phyloP scores from a whole-genome alignment of 2,888 invertebrate species.

The Branchinecta sandiegonensis region DNA sequence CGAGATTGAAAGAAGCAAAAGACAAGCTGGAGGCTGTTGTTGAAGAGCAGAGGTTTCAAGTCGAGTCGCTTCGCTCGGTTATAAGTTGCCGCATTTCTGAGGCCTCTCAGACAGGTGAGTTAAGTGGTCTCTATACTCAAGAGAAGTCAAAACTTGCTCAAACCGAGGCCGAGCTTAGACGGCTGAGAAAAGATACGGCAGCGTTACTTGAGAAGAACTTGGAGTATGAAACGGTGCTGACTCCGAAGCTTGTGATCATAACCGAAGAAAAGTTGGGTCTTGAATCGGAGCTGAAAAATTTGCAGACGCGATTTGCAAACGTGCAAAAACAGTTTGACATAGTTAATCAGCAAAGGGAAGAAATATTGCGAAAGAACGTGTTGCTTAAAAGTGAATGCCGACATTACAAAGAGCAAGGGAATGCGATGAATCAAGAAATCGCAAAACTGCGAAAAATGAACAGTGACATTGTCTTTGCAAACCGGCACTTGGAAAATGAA shows the following conservation, averaged over 20 bases:
- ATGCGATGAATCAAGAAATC: background rate
- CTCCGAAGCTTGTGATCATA: background rate
- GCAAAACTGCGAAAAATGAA: background rate
- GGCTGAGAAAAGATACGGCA: slow-evolving; percentile 5
- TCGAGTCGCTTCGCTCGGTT: slow-evolving; percentile 3
- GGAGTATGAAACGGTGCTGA: background rate
- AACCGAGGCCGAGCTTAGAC: background rate
- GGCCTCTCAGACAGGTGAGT: background rate
- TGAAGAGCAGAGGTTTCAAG: background rate
- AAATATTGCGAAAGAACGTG: background rate
- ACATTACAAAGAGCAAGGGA: background rate
- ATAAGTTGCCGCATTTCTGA: background rate
- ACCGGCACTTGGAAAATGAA: slow-evolving; percentile 3
- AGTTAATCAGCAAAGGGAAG: background rate
- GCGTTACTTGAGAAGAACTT: background rate
- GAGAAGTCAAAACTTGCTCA: background rate
- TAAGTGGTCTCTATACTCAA: background rate
- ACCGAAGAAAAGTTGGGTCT: slow-evolving; percentile 4
- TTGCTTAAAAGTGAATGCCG: slow-evolving; percentile 4
- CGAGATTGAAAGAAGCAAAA: slow-evolving; percentile 8
- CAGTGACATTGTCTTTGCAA: background rate
- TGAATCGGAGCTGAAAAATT: background rate
- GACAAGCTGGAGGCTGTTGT: background rate
- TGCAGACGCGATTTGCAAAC: background rate
- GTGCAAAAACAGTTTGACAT: background rate